These are phyloP conservation scores for Pterocles burchelli DNA, from an alignment of 2,113 vertebrate genomes.

Conservation along the genomic window DNA sequence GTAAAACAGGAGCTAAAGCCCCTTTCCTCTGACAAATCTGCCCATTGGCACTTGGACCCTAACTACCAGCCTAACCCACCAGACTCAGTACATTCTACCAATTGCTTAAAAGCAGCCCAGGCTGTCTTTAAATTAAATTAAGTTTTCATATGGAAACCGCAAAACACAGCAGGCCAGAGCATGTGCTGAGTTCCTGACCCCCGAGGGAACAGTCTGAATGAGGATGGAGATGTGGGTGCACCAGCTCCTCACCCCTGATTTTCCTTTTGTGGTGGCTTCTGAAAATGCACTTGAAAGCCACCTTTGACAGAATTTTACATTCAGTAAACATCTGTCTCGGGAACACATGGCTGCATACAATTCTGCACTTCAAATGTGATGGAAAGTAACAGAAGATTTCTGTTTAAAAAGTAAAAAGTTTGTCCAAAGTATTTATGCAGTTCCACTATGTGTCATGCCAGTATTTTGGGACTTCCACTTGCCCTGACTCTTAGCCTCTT, in stretches of 20 bases:
- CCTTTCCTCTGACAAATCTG: neutral
- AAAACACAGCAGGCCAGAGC: neutral
- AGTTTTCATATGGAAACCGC: neutral
- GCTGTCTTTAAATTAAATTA: neutral
- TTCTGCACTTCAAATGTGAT: neutral
- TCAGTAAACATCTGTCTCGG: accelerated
- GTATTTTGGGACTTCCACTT: neutral
- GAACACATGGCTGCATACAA: neutral
- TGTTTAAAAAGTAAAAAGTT: neutral
- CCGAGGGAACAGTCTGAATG: neutral
- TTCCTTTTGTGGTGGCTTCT: neutral
- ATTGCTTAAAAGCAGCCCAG: neutral
- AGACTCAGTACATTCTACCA: neutral
- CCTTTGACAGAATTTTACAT: neutral
- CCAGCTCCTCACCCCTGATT: neutral
- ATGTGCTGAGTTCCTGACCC: neutral
- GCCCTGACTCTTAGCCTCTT: neutral
- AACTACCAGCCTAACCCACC: neutral
- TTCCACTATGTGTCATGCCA: neutral
- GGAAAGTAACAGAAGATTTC: neutral
- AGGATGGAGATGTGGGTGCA: neutral
- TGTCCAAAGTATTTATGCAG: neutral
- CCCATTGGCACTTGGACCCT: neutral
- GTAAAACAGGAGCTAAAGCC: neutral
- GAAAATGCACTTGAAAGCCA: neutral